phyloP scores from a whole-genome alignment of 1,140 invertebrate species.

The Riptortus pedestris region DNA sequence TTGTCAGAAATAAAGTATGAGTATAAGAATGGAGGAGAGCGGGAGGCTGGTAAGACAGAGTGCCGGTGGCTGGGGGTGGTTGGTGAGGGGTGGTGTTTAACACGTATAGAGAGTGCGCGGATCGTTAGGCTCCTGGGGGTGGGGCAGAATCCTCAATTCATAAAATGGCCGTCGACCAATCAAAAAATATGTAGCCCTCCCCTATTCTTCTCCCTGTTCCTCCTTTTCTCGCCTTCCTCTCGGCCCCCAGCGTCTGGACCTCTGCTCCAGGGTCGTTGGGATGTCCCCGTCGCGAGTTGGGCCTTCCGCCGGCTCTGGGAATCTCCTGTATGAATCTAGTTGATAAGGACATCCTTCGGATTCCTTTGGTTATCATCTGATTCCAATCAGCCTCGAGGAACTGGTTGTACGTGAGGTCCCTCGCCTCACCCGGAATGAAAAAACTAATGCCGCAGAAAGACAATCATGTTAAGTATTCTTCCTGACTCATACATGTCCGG shows the following conservation, averaged over 20 bases:
- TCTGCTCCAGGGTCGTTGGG: neutral
- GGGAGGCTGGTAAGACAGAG: neutral
- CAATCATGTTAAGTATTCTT: no score
- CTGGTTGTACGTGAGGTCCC: neutral
- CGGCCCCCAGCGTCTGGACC: neutral
- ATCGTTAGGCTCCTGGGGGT: neutral
- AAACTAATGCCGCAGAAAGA: no score
- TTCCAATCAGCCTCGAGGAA: neutral
- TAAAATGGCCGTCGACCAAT: constrained; percentile 31
- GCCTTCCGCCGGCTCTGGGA: neutral
- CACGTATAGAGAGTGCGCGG: constrained; percentile 21
- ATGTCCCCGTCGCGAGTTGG: neutral
- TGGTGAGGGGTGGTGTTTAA: constrained; percentile 19
- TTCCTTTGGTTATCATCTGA: no score
- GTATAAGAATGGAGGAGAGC: neutral
- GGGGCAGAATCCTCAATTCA: constrained; percentile 28
- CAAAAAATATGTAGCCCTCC: constrained; percentile 26
- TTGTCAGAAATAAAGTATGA: no score
- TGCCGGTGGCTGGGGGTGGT: neutral
- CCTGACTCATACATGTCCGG: no score
- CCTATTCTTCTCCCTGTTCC: neutral
- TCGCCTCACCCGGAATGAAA: no score
- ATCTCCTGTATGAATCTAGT: no score
- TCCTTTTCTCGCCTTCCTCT: constrained; percentile 10
- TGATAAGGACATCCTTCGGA: no score